Base-by-base conservation (phyloP, 1,140 invertebrate species). In the Diorhabda sublineata region DNA sequence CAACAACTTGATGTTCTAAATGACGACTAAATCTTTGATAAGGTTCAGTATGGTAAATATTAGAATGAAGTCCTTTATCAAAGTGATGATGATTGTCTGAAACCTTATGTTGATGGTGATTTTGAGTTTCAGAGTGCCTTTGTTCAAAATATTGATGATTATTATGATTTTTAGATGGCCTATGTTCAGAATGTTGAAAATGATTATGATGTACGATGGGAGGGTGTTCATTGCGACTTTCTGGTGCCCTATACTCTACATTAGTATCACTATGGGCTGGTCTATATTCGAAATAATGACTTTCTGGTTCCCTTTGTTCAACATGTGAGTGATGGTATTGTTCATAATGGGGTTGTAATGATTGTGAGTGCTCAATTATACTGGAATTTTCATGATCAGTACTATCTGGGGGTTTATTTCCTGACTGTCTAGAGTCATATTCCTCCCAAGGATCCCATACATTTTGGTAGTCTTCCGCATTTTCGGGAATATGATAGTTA, bases 361-460 rank as follows among this genome's bases (percentile, higher is more conserved):
- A 52, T n/a, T 52, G 47, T 60, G 59, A 60, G 26, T 41, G 42
- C 26, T 26, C 26, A 26, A 26, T 26, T 26, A 26, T 26, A 26
- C 26, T 26, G 7, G 59, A 60, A 6, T 60, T 11, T 60, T 60
- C 26, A 60, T 42, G 59, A 6, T 7, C n/a, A 8, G n/a, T 52
- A 52, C n/a, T 52, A 8, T 52, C 6, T 8, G 47, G 47, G n/a
- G n/a, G 6, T 52, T 8, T 4, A 67, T 60, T 71, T 76, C 68
- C 60, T 44, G 67, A 61, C 45, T 72, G 64, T 69, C 78, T 80
- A 73, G 79, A 75, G 78, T 84, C 81, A 76, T 85, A 85, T 76
- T 85, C 83, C 74, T 85, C 83, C 85, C 85, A 86, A 68, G 85
- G 85, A 82, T 86, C 85, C 76, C 73, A 78, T 61, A 77, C 73